A percentile compares a stretch with the other conserved stretches of the same genome.
Evolutionary conservation across 2,888 invertebrate genomes (phyloP).

Genomic region (Odontomyia ornata): DNA sequence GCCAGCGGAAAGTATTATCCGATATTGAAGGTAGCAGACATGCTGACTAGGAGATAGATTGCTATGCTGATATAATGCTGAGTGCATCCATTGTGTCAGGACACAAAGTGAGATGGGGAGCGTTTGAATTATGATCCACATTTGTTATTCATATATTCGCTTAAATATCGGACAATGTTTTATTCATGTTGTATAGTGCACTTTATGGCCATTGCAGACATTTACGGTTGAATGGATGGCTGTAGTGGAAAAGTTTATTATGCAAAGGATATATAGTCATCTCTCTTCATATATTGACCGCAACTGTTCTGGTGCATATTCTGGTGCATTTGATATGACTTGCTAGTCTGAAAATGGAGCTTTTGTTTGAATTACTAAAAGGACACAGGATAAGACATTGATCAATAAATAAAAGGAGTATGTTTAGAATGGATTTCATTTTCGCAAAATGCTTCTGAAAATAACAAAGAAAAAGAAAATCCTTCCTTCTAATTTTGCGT

Average conservation of each 20-base stretch:
- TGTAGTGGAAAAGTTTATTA: background rate
- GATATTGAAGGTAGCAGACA: background rate
- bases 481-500: too few species aligned
- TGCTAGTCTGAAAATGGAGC: too few species aligned
- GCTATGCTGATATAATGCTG: background rate
- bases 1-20: background rate
- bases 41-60: background rate
- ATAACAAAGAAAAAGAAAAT: too few species aligned
- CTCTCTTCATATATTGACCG: too few species aligned
- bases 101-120: too few species aligned
- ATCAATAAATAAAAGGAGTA: too few species aligned
- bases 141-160: slow-evolving; percentile 29
- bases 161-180: slow-evolving; percentile 29
- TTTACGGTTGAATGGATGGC: slow-evolving; percentile 11
- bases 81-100: background rate
- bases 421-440: too few species aligned
- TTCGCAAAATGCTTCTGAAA: too few species aligned
- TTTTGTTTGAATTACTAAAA: too few species aligned
- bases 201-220: slow-evolving; percentile 32
- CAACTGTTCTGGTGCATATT: too few species aligned
- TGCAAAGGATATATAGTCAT: background rate
- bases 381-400: too few species aligned
- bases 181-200: slow-evolving; percentile 28
- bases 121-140: slow-evolving; percentile 28
- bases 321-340: too few species aligned